phyloP scores from a whole-genome alignment of 2,888 invertebrate species.

The Lacanobia oleracea region DNA sequence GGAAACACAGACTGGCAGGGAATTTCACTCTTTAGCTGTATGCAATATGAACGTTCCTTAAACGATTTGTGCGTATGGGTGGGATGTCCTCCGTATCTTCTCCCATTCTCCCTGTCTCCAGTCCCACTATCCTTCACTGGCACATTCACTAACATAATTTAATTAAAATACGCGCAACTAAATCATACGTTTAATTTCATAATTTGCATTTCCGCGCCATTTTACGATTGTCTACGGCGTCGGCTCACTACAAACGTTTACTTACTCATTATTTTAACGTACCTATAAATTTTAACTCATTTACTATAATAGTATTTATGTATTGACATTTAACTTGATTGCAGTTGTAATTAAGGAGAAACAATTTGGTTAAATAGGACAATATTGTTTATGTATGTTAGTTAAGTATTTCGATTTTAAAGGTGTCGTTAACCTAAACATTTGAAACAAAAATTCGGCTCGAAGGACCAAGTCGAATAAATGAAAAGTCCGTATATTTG shows the following conservation, averaged over 20 bases:
- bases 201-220: neutral
- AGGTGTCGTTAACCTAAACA: too few species aligned
- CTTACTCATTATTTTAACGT: constrained; percentile 2
- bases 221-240: constrained; percentile 7
- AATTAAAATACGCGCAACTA: neutral
- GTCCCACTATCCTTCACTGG: neutral
- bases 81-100: neutral
- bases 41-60: too few species aligned
- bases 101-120: neutral
- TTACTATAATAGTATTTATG: neutral
- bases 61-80: too few species aligned
- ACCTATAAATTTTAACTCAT: constrained; percentile 5
- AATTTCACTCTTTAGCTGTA: too few species aligned
- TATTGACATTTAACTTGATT: constrained; percentile 9
- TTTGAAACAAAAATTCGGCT: too few species aligned
- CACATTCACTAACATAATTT: neutral
- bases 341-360: neutral
- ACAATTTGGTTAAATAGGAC: neutral
- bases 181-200: constrained; percentile 18
- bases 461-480: too few species aligned
- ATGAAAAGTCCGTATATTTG: too few species aligned
- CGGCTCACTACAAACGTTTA: constrained; percentile 25
- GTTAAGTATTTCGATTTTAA: too few species aligned
- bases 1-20: too few species aligned
- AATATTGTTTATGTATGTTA: too few species aligned